Evolutionary conservation across 2,113 vertebrate species (phyloP), one percentile per base, ranked within the genome.

Genomic region (Glareola pratincola): DNA sequence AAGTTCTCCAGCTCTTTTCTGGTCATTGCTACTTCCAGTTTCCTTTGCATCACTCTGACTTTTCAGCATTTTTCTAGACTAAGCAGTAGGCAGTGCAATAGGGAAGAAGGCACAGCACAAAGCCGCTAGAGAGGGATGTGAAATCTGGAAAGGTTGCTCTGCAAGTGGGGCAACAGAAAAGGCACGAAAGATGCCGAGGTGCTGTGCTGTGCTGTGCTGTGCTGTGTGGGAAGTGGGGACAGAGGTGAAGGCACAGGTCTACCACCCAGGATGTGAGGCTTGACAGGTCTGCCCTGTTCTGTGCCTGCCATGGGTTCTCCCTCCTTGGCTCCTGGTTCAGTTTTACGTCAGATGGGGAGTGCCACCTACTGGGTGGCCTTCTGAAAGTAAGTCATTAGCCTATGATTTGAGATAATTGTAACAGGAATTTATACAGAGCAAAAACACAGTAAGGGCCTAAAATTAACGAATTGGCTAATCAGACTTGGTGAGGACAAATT

Each of bases 351-450:
- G 82, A 92, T 37, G 53, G 80, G 84, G 92, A 94, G 68, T 97
- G 92, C 92, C 91, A 97, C 86, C 96, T 96, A 45, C 86, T 87
- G 95, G 84, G 79, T 94, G 64, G 92, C 86, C 80, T 87, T 91
- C 74, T 79, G 59, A 87, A 95, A 92, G 30, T 56, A 91, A 92
- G 47, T 53, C 24, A 62, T 67, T 73, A 86, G 19, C 15, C 73
- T 79, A 87, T 59, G 62, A 60, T 88, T 77, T 41, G 75, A 75
- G 57, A 21, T 41, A 90, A 73, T 62, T 41, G 34, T 29, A 72
- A 34, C 29, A 71, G 32, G 41, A 85, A 69, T 90, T 93, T 77
- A 34, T 19, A 59, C 6, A 53, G 57, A 92, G 37, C 7, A 66
- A 92, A 96, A 90, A 17, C n/a, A 57, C 62, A 83, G 75, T 74